A percentile compares a stretch with the other conserved stretches of the same genome.
These are phyloP conservation scores for Macropus fuliginosus DNA, from an alignment of 2,797 vertebrate species.

Conservation along the genomic window DNA sequence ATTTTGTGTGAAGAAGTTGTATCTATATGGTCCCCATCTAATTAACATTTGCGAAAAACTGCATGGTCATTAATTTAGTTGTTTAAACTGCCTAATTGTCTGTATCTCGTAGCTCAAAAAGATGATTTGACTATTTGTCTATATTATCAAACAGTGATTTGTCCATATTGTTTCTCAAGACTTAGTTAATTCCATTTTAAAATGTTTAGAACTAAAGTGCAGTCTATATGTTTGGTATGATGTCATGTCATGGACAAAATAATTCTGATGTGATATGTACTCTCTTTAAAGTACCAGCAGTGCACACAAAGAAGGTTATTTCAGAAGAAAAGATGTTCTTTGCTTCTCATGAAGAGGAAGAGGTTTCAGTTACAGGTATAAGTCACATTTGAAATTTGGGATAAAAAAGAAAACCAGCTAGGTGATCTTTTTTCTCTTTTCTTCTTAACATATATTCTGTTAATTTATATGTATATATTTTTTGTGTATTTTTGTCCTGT, in stretches of 20 bases:
- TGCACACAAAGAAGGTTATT: conserved; percentile 86
- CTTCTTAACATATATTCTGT: conserved; percentile 55
- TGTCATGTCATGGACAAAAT: conserved; percentile 68
- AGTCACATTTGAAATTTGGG: conserved; percentile 69
- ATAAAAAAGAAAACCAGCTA: conserved; percentile 51
- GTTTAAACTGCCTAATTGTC: background rate
- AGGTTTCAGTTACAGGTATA: conserved; percentile 87
- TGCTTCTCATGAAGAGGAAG: conserved; percentile 87
- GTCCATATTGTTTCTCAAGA: conserved; percentile 65
- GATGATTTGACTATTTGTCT: conserved; percentile 46
- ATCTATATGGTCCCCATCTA: conserved; percentile 75
- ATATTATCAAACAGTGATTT: conserved; percentile 25
- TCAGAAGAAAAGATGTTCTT: conserved; percentile 87
- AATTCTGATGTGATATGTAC: conserved; percentile 80
- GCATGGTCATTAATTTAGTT: conserved; percentile 58
- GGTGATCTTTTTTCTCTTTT: conserved; percentile 37
- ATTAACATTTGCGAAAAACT: conserved; percentile 61
- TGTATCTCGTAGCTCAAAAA: conserved; percentile 59
- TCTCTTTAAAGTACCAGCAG: conserved; percentile 87
- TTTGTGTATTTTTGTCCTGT: conserved; percentile 39
- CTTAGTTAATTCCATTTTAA: conserved; percentile 71
- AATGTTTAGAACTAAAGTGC: conserved; percentile 47
- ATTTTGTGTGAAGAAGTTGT: conserved; percentile 71
- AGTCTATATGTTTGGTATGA: conserved; percentile 56
- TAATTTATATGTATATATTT: conserved; percentile 69